Evolutionary conservation across 2,797 vertebrate species (phyloP).

Genomic region (Salmo trutta): DNA sequence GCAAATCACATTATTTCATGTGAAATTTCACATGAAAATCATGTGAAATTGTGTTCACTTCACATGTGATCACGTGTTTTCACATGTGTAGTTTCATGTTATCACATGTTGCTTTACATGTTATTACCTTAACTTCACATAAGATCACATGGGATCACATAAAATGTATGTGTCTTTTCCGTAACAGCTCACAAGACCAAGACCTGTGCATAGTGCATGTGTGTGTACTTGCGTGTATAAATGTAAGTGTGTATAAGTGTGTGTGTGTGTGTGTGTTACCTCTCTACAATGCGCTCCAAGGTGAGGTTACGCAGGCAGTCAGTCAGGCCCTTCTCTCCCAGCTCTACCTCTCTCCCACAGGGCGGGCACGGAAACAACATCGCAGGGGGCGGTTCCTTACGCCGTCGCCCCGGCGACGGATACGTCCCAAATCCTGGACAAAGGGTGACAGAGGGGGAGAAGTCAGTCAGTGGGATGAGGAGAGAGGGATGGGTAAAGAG

Average conservation of each 20-base stretch:
- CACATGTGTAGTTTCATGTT: too few relatives aligned
- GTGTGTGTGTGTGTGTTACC: conserved; percentile 64
- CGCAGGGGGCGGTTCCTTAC: conserved; percentile 81
- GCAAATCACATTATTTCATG: too few relatives aligned
- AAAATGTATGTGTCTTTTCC: too few relatives aligned
- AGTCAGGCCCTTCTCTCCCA: conserved; percentile 88
- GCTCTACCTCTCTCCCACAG: conserved; percentile 89
- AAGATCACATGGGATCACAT: too few relatives aligned
- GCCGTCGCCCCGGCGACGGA: conserved; percentile 87
- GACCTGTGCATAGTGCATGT: neutral
- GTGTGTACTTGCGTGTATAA: neutral
- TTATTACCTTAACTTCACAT: too few relatives aligned
- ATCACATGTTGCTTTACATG: too few relatives aligned
- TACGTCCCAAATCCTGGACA: conserved; percentile 86
- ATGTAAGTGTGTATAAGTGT: conserved; percentile 11
- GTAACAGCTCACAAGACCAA: too few relatives aligned
- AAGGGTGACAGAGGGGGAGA: conserved; percentile 28
- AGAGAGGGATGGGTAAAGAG: conserved; percentile 42
- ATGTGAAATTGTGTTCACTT: too few relatives aligned
- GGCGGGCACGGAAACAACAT: conserved; percentile 88
- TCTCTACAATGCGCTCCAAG: conserved; percentile 92
- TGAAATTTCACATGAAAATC: too few relatives aligned
- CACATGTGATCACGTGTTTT: too few relatives aligned
- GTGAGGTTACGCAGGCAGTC: conserved; percentile 95
- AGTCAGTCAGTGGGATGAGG: conserved; percentile 27